Conservation (phyloP, 2,888 invertebrate species). For the Argynnis bischoffii region DNA sequence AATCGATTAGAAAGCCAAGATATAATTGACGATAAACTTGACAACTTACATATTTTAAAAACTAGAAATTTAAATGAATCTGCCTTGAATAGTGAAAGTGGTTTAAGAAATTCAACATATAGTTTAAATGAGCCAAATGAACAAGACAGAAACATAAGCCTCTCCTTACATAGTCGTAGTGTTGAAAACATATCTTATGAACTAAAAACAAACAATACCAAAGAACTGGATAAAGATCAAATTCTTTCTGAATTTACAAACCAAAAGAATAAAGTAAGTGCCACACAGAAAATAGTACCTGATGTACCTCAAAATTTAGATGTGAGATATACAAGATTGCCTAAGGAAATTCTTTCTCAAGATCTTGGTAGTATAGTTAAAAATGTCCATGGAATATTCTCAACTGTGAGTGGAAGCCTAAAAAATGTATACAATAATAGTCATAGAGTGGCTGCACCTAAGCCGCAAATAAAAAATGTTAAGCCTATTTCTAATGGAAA, state of each 20-base stretch:
- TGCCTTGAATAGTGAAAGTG: constrained; percentile 43
- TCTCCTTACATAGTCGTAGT: constrained; percentile 60
- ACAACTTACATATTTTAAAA: constrained; percentile 16
- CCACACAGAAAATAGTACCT: constrained; percentile 60
- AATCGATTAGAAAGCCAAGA: background rate
- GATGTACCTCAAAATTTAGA: constrained; percentile 52
- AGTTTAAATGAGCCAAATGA: constrained; percentile 57
- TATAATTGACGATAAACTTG: constrained; percentile 1
- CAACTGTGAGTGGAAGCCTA: constrained; percentile 72
- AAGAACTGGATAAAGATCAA: constrained; percentile 59
- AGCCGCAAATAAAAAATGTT: constrained; percentile 49
- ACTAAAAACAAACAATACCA: constrained; percentile 40
- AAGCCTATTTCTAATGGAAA: constrained; percentile 64
- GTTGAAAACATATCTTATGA: constrained; percentile 63
- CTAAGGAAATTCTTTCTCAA: constrained; percentile 70
- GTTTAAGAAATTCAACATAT: constrained; percentile 58
- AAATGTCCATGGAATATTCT: constrained; percentile 78
- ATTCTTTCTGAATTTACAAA: constrained; percentile 62
- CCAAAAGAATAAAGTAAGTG: constrained; percentile 62
- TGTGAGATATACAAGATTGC: constrained; percentile 56
- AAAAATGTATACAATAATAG: constrained; percentile 70
- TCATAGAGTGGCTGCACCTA: constrained; percentile 54
- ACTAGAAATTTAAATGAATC: constrained; percentile 25
- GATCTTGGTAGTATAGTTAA: constrained; percentile 74
- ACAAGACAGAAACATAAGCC: constrained; percentile 43